phyloP scores from a whole-genome alignment of 1,140 invertebrate species.

The Drosophila ogumai region DNA sequence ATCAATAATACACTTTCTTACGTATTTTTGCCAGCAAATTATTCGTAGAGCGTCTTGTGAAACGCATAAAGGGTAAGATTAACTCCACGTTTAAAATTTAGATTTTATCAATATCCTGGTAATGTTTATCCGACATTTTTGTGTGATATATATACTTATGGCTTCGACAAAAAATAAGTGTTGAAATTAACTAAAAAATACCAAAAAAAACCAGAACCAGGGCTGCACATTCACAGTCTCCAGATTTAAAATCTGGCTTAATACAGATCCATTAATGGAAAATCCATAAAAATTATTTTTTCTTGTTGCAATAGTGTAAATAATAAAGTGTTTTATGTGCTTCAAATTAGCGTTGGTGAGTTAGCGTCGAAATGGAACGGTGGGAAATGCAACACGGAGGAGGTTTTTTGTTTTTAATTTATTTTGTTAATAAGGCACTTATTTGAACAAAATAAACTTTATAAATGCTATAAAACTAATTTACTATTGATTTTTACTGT shows the following conservation, averaged over 20 bases:
- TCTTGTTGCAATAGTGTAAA: too few relatives aligned
- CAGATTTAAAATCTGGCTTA: neutral
- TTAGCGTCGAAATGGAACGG: too few relatives aligned
- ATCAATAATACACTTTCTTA: constrained; percentile 21
- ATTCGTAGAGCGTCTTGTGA: neutral
- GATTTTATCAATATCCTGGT: constrained; percentile 14
- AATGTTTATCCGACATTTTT: constrained; percentile 47
- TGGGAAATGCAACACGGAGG: too few relatives aligned
- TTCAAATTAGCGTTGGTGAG: too few relatives aligned
- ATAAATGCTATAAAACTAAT: too few relatives aligned
- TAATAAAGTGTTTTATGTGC: too few relatives aligned
- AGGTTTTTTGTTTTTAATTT: too few relatives aligned
- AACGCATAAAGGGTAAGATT: neutral
- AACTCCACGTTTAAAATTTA: neutral
- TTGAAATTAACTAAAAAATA: constrained; percentile 18
- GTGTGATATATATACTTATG: constrained; percentile 6
- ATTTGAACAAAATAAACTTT: too few relatives aligned
- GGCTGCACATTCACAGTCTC: neutral
- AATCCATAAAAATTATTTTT: too few relatives aligned
- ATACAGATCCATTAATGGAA: too few relatives aligned
- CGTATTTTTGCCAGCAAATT: constrained; percentile 7
- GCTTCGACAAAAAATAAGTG: neutral
- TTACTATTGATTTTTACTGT: too few relatives aligned
- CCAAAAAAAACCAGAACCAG: neutral
- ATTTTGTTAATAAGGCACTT: too few relatives aligned